These are phyloP conservation scores for Bombylius discolor DNA, from an alignment of 2,888 invertebrate genomes.

Conservation along the genomic window DNA sequence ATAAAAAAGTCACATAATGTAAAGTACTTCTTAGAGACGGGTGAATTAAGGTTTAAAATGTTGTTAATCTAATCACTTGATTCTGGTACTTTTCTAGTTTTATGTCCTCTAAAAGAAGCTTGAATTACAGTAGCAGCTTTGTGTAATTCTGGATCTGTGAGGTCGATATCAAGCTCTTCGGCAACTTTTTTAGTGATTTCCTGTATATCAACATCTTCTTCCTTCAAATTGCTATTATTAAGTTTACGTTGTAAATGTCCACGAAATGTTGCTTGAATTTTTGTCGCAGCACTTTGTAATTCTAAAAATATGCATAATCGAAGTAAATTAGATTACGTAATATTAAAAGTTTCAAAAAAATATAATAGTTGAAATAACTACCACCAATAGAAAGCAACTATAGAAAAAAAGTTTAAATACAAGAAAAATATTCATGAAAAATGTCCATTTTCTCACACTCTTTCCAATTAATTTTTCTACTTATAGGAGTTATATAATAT, in stretches of 20 bases:
- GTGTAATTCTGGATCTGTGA: conserved; percentile 73
- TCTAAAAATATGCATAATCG: conserved; percentile 43
- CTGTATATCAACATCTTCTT: conserved; percentile 37
- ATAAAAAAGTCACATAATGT: too few species aligned
- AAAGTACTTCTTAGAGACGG: too few species aligned
- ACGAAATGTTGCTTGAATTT: conserved; percentile 84
- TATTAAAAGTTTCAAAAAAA: too few species aligned
- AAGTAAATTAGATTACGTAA: background rate
- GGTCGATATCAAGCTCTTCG: conserved; percentile 74
- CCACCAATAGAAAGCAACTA: too few species aligned
- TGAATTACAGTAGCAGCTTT: conserved; percentile 87
- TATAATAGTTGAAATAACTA: too few species aligned
- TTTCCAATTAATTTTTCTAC: too few species aligned
- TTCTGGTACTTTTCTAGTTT: conserved; percentile 55
- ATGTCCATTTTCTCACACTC: too few species aligned
- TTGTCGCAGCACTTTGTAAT: conserved; percentile 69
- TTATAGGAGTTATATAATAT: too few species aligned
- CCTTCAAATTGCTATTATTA: conserved; percentile 35
- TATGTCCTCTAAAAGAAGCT: conserved; percentile 82
- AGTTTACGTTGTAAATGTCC: conserved; percentile 79
- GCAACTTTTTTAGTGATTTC: conserved; percentile 45
- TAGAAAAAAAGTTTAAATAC: too few species aligned
- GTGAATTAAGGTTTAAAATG: too few species aligned
- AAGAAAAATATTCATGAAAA: too few species aligned
- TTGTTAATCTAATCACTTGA: too few species aligned